phyloP scores from a whole-genome alignment of 2,888 invertebrate species.

The Bombyx huttoni region DNA sequence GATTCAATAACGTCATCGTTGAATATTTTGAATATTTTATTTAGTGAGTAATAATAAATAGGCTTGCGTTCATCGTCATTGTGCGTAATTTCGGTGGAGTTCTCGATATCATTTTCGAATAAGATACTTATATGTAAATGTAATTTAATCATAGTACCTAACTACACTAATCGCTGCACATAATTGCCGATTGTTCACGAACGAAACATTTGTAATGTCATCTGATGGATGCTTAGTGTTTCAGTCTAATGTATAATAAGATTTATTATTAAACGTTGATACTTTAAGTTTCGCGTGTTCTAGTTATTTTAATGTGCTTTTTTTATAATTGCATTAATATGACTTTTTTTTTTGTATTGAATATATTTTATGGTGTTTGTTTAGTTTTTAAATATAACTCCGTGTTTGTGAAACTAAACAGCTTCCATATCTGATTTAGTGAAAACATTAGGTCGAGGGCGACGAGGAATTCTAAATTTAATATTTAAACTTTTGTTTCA shows the following conservation, averaged over 20 bases:
- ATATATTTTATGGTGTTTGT: constrained; percentile 1
- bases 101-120: too few species aligned
- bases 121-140: background rate
- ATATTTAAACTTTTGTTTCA: constrained; percentile 12
- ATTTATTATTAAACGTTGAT: background rate
- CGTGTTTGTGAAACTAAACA: constrained; percentile 4
- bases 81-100: background rate
- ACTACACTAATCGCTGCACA: background rate
- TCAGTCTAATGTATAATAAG: constrained; percentile 25
- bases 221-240: constrained; percentile 13
- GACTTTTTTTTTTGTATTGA: constrained; percentile 13
- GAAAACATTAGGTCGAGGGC: constrained; percentile 38
- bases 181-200: background rate
- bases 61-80: constrained; percentile 9
- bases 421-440: background rate
- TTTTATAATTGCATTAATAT: constrained; percentile 18
- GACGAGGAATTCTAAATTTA: constrained; percentile 19
- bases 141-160: constrained; percentile 12
- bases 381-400: constrained; percentile 7
- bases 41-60: constrained; percentile 8
- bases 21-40: constrained; percentile 18
- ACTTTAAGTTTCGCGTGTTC: background rate
- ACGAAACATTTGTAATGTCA: constrained; percentile 15
- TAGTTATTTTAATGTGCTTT: constrained; percentile 14
- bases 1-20: background rate